Evolutionary conservation across 2,888 invertebrate genomes (phyloP), one percentile per base, ranked within the genome.

Genomic region (Dione vanillae): DNA sequence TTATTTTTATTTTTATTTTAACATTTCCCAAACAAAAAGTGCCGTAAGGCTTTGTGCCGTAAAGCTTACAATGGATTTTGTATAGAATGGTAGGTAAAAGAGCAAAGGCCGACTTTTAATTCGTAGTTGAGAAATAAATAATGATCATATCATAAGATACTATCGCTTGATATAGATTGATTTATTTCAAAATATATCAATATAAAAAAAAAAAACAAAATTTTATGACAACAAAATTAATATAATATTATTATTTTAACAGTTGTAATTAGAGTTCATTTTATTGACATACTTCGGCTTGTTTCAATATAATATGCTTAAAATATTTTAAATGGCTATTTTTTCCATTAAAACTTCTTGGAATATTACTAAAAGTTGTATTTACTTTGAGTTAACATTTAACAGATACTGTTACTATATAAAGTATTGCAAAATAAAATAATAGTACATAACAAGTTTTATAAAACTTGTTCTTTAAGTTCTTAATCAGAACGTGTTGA

Each of bases 31-130:
- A n/a, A n/a, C 11, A 12, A 37, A 14, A 35, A 0, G n/a, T 54
- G 6, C 10, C 54, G 35, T 54, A 37, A 37, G 10, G 6, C 37
- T 8, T 19, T 19, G 16, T 47, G 16, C n/a, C 16, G 37, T 37
- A 37, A 35, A n/a, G n/a, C n/a, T n/a, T n/a, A 9, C 9, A 9
- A 16, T 47, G 16, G 8, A 10, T 47, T 37, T 45, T 47, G n/a
- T 45, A 37, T 52, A 51, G 35, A 54, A 7, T 40, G 12, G 12
- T 16, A 47, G 35, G 49, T 64, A 11, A 37, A 37, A 40, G 64
- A 49, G 49, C 49, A 64, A 64, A 64, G 37, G 49, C 49, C 19
- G 49, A 51, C 49, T 51, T 49, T 64, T 64, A 51, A 40, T 51
- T 61, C 12, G 9, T 10, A 16, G 64, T 64, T 64, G 64, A 6